phyloP scores from a whole-genome alignment of 2,797 vertebrate species.

The Anolis apletophallus region DNA sequence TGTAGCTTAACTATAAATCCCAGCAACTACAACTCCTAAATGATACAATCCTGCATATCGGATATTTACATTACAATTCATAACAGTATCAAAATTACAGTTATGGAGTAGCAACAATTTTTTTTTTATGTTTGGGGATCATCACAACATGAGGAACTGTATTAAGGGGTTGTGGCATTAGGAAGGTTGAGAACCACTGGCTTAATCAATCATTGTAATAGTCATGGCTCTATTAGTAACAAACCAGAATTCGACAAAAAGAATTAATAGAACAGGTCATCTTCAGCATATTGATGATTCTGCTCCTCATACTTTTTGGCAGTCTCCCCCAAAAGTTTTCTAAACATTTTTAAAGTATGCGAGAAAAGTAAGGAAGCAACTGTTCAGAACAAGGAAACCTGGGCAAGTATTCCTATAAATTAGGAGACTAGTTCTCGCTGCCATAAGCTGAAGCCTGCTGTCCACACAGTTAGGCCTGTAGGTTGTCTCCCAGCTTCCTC shows the following conservation, averaged over 20 bases:
- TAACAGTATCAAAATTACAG: no score
- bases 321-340: not conserved
- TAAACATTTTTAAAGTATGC: not conserved
- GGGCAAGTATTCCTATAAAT: not conserved
- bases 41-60: no score
- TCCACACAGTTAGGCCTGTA: not conserved
- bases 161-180: no score
- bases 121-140: no score
- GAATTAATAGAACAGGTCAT: not conserved
- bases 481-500: no score
- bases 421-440: not conserved
- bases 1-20: no score
- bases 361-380: not conserved
- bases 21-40: no score
- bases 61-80: no score
- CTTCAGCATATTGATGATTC: not conserved
- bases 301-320: not conserved
- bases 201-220: not conserved
- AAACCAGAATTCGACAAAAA: not conserved
- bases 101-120: no score
- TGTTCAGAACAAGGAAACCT: not conserved
- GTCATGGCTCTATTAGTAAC: not conserved
- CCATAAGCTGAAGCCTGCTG: not conserved
- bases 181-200: no score
- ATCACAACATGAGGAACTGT: no score